Base-by-base conservation (phyloP, 2,888 invertebrate species). In the Drosophila fulvimacula region DNA sequence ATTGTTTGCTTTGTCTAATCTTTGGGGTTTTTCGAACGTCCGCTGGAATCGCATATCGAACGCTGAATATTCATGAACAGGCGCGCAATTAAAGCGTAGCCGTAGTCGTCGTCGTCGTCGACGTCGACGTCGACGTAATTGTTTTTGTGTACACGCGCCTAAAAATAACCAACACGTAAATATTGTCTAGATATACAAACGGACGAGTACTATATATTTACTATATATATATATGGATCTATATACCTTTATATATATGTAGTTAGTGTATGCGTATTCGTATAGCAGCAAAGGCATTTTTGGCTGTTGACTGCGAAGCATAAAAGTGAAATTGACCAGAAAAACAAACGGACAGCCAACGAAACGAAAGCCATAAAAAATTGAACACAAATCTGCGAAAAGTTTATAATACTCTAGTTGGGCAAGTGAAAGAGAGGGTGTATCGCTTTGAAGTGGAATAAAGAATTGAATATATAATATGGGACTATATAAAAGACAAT, bases 281-380 rank as follows among this genome's bases (percentile, higher is more conserved):
- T 36, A 24, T 61, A 30, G 59, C 57, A 52, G 72, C 60, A 63
- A 72, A 79, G 48, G 69, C 82, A 87, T 87, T 83, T 87, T 84
- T 84, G 73, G 76, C 88, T 73, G 82, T 84, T 76, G 82, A 87
- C 88, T 88, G 73, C 78, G 7, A 69, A 76, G 80, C 88, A 88
- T 82, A 82, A 85, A 83, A 82, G 85, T 85, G 82, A 82, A 84
- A 84, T 88, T 82, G 88, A 88, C 86, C 86, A 79, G 88, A 82
- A 81, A 81, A 66, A 56, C 72, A 68, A 77, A 73, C 79, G 68
- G 65, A 75, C 62, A 67, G 69, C 64, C 61, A 69, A 69, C 72
- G 68, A 75, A 88, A 79, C 77, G 85, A 44, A 65, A 85, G 77
- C 75, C 82, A 78, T 79, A 71, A 82, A 82, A 88, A 79, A 77